A percentile compares a stretch with the other conserved stretches of the same genome.
Conservation (phyloP, 2,888 invertebrate species). For the Melolontha melolontha region DNA sequence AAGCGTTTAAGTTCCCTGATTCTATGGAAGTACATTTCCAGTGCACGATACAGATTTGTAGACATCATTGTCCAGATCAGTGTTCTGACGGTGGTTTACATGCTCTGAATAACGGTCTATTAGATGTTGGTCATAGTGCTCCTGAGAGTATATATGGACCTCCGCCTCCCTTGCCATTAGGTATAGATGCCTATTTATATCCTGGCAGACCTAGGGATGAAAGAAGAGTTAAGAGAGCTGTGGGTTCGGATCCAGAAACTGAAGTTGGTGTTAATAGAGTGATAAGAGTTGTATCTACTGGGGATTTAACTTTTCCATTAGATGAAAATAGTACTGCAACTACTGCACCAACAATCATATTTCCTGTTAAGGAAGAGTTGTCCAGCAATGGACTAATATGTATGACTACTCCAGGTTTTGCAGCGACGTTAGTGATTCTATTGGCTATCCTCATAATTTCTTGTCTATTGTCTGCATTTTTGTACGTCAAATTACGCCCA, state of each 20-base stretch:
- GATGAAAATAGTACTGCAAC: conserved; percentile 75
- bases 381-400: conserved; percentile 77
- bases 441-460: conserved; percentile 86
- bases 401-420: conserved; percentile 95
- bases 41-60: conserved; percentile 93
- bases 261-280: conserved; percentile 90
- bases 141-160: conserved; percentile 78
- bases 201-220: conserved; percentile 80
- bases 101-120: conserved; percentile 62
- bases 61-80: conserved; percentile 93
- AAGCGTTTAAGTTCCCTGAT: conserved; percentile 96
- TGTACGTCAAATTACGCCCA: conserved; percentile 84
- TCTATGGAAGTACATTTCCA: conserved; percentile 98
- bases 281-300: conserved; percentile 91
- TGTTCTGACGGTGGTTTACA: conserved; percentile 74
- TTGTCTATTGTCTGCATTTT: conserved; percentile 86
- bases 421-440: conserved; percentile 85
- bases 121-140: conserved; percentile 70
- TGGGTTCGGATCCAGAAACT: conserved; percentile 75
- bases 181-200: conserved; percentile 75
- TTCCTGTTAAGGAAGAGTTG: conserved; percentile 74
- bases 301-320: conserved; percentile 87
- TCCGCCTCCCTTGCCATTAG: conserved; percentile 72
- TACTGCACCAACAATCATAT: conserved; percentile 75
- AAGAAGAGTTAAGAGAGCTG: conserved; percentile 75